Percentiles rank a stretch among this genome's conserved stretches.
These are phyloP conservation scores for Gonioctena quinquepunctata DNA, from an alignment of 1,140 invertebrate genomes.

Conservation along the genomic window DNA sequence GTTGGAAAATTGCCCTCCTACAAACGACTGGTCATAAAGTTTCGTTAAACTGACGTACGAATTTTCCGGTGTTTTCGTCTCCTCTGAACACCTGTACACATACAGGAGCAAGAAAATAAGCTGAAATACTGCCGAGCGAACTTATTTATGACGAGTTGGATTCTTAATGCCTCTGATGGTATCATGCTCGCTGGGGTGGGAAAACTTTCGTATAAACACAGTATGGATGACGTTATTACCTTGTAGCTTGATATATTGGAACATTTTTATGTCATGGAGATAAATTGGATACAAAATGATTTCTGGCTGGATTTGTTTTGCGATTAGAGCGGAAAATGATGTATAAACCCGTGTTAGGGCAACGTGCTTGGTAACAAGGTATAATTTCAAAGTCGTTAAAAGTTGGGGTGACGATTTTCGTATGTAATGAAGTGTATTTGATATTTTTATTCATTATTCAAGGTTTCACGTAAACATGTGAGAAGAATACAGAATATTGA, in stretches of 20 bases:
- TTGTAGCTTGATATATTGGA: background rate
- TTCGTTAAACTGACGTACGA: slow-evolving; percentile 8
- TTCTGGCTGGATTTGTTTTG: background rate
- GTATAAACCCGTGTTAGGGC: background rate
- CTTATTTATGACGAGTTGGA: background rate
- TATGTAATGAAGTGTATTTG: too few relatives aligned
- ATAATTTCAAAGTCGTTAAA: too few relatives aligned
- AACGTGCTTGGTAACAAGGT: background rate
- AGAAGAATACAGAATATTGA: too few relatives aligned
- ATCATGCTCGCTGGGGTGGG: slow-evolving; percentile 1
- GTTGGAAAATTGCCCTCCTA: background rate
- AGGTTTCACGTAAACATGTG: too few relatives aligned
- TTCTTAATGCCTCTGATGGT: background rate
- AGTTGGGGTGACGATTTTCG: too few relatives aligned
- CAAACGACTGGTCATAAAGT: background rate
- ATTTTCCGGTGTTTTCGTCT: background rate
- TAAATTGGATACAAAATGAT: background rate
- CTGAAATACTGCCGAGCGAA: background rate
- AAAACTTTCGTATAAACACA: background rate
- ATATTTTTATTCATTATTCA: too few relatives aligned
- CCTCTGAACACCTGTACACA: slow-evolving; percentile 3
- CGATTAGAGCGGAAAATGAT: background rate
- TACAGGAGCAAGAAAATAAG: background rate
- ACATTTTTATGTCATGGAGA: background rate
- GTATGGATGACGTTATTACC: slow-evolving; percentile 12